Conservation (phyloP, 1,140 invertebrate species). For the Heliconius congener region DNA sequence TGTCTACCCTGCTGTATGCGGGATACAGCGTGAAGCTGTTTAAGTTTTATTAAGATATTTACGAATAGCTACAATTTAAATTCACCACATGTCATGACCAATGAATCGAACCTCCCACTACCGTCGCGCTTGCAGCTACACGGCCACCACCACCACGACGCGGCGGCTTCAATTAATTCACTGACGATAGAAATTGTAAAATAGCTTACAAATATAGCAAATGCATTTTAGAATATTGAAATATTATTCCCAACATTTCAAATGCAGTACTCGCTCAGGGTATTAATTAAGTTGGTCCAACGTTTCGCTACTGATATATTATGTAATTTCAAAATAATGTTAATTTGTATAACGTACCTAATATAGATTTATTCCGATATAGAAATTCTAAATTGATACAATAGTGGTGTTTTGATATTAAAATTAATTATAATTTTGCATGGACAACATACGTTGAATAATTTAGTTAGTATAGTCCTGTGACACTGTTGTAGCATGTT, state of each 20-base stretch:
- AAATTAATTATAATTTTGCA: background rate
- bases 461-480: too few relatives aligned
- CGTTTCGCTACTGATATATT: background rate
- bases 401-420: background rate
- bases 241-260: background rate
- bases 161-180: background rate
- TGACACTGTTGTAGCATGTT: too few relatives aligned
- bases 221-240: slow-evolving; percentile 3
- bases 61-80: too few relatives aligned
- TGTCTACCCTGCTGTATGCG: too few relatives aligned
- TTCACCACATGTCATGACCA: too few relatives aligned
- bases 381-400: background rate
- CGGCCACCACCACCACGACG: too few relatives aligned
- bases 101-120: too few relatives aligned
- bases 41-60: too few relatives aligned
- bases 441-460: background rate
- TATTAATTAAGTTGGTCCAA: slow-evolving; percentile 9
- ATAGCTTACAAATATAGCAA: background rate
- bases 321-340: slow-evolving; percentile 2
- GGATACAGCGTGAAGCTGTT: too few relatives aligned
- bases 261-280: background rate
- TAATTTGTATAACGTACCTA: background rate
- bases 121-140: too few relatives aligned
- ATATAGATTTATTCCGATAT: background rate
- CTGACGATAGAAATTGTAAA: background rate